Base-by-base conservation (phyloP, 2,888 invertebrate genomes). In the Tolmerus cingulatus region DNA sequence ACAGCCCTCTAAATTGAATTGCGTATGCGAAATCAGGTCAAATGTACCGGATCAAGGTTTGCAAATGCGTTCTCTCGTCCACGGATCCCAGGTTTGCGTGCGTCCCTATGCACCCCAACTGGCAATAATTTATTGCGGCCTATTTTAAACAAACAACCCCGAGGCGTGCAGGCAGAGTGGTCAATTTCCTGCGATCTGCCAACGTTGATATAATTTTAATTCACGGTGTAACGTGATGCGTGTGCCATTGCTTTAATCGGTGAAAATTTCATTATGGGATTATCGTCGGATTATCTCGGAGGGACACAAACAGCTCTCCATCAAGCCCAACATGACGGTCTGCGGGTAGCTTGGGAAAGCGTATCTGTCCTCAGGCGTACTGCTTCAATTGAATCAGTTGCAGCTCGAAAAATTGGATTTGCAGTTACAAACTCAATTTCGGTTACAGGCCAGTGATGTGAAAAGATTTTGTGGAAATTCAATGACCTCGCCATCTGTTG, bases 151-250 rank as follows among this genome's bases (percentile, higher is more conserved):
- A 76, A 76, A 40, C 40, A 40, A 34, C 37, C 27, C 76, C n/a
- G 76, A 19, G 76, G 37, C 76, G 34, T 34, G 34, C 34, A 37
- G 14, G 76, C 76, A 14, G 40, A 76, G 37, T 34, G 76, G 40
- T 23, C 76, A 76, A 66, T 66, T 76, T 76, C 76, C 76, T 76
- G 37, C 40, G 34, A 76, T 76, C 16, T 76, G 37, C 40, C 76
- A 37, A 27, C 76, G 76, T 76, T 40, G 76, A 76, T 76, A 76
- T 76, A 34, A 76, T 76, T 76, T 76, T 76, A 76, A 76, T 76
- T 76, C 34, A 76, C 16, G 76, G 14, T 76, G 76, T 76, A 76
- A 76, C 76, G n/a, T n/a, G 76, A 40, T 37, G 30, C 76, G 76
- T 76, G 76, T 76, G 76, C 76, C 76, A 40, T 34, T 37, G 40